phyloP scores from a whole-genome alignment of 2,797 vertebrate species.

The Molossus molossus region DNA sequence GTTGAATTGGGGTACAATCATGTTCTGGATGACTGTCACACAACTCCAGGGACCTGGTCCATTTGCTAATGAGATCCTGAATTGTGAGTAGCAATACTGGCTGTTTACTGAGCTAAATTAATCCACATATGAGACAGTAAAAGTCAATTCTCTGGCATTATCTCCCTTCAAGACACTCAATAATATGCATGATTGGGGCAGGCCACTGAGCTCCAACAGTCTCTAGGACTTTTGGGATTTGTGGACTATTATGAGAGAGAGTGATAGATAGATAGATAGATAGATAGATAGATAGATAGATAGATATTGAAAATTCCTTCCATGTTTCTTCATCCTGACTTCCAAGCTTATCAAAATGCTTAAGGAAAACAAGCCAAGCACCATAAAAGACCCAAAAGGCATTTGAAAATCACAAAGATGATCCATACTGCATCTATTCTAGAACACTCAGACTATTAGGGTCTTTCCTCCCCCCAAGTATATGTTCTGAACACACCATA shows the following conservation, averaged over 20 bases:
- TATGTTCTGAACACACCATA: neutral
- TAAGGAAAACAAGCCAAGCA: conserved; percentile 33
- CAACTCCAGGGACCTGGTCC: neutral
- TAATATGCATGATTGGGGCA: neutral
- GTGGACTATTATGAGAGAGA: neutral
- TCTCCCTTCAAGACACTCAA: neutral
- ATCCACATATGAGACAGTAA: conserved; percentile 27
- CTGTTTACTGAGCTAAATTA: conserved; percentile 38
- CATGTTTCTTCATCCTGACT: conserved; percentile 39
- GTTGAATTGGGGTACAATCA: neutral
- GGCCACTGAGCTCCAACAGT: neutral
- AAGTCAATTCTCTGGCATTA: neutral
- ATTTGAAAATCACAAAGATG: conserved; percentile 2
- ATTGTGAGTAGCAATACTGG: neutral
- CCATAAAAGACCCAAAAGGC: conserved; percentile 4
- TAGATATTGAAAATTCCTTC: neutral
- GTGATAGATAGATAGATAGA: neutral
- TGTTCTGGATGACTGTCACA: neutral
- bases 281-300: too few relatives aligned
- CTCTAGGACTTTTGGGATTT: neutral
- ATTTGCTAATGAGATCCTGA: neutral
- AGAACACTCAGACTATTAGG: neutral
- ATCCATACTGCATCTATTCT: neutral
- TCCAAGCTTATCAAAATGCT: conserved; percentile 25
- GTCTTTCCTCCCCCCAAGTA: neutral